Conservation (phyloP, 1,140 invertebrate genomes). For the Eulimnadia texana region DNA sequence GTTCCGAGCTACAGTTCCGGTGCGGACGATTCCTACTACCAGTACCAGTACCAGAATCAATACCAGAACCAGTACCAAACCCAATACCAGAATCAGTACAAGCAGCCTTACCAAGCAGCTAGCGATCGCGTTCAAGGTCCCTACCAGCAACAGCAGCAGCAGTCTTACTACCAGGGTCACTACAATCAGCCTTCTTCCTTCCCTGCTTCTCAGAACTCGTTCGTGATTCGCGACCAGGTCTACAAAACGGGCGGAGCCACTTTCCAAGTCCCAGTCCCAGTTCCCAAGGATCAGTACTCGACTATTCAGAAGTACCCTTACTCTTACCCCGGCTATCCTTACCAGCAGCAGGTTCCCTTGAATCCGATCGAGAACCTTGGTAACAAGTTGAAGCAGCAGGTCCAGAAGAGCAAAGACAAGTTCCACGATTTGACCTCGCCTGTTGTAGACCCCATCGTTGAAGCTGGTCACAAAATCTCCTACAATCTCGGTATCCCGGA, state of each 20-base stretch:
- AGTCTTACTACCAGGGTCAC: neutral
- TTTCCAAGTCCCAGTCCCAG: conserved; percentile 16
- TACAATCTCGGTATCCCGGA: conserved; percentile 50
- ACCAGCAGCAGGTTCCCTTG: neutral
- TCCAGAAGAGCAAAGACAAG: conserved; percentile 49
- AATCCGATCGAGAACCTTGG: conserved; percentile 9
- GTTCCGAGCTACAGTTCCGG: neutral
- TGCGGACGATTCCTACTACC: neutral
- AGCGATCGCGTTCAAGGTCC: neutral
- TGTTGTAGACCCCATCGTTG: conserved; percentile 52
- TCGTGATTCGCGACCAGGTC: conserved; percentile 12
- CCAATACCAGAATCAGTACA: conserved; percentile 18
- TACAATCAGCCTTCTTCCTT: neutral
- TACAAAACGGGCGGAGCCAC: conserved; percentile 11
- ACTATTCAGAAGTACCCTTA: conserved; percentile 7
- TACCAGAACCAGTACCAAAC: conserved; percentile 1
- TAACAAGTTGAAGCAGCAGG: conserved; percentile 33
- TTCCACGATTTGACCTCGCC: conserved; percentile 51
- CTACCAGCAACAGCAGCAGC: conserved; percentile 8
- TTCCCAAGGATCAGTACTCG: conserved; percentile 12
- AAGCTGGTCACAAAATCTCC: conserved; percentile 59
- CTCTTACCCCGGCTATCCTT: neutral
- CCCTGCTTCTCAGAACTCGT: conserved; percentile 4
- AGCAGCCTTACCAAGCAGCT: conserved; percentile 16
- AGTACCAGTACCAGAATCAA: neutral